Evolutionary conservation across 2,888 invertebrate species (phyloP), one percentile per base, ranked within the genome.

Genomic region (Drosophila helvetica): DNA sequence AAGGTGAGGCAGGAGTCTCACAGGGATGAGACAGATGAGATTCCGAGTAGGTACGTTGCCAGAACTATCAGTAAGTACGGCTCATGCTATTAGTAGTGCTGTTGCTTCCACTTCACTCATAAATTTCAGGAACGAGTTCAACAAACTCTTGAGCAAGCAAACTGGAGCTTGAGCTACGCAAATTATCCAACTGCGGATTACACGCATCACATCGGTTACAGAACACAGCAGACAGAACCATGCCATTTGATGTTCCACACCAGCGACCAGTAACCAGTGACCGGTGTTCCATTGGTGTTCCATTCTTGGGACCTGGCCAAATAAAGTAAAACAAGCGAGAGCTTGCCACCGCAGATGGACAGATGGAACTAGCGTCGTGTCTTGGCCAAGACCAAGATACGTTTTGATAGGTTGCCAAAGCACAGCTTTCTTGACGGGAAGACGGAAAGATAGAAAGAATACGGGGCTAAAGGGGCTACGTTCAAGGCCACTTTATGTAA

Each of bases 401-500:
- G 12, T 9, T 33, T 33, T 33, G 12, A 33, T 33, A 12, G 33
- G 33, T 33, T 33, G 58, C 42, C 50, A 59, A 59, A 51, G 43
- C 54, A 61, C 47, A 54, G 54, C 33, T 57, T 27, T 25, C 53
- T 72, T 54, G 63, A 42, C 45, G 45, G 52, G 56, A 51, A 51
- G 56, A 22, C 15, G 22, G 57, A 65, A 38, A 57, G 55, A 27
- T 27, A 57, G 51, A 74, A 75, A 62, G 74, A 85, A 78, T 65
- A 51, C 57, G 57, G 54, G 38, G 7, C 38, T 4, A 12, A n/a
- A n/a, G 38, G 38, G n/a, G 75, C 22, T 22, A 22, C 79, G 74
- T 87, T 89, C 88, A 88, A 88, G 88, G 90, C 89, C 89, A 79
- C 82, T 89, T 89, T 88, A 84, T 88, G 81, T 88, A 84, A 82